Conservation (phyloP, 2,113 vertebrate genomes). For the Jaculus jaculus region DNA sequence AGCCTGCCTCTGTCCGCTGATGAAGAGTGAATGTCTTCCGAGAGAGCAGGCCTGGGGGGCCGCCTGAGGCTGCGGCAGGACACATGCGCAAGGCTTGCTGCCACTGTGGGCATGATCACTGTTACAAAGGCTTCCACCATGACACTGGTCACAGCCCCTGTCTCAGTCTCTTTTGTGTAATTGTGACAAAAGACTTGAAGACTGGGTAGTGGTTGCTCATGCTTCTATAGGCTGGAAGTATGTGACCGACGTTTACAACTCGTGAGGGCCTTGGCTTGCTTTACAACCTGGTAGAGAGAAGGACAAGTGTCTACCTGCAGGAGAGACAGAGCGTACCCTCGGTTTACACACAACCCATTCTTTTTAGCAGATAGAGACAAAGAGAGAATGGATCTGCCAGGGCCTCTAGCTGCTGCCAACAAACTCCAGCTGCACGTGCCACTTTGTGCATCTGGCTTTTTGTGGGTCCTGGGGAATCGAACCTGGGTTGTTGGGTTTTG, state of each 20-base stretch:
- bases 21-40: background rate
- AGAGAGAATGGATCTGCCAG: no score
- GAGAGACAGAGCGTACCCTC: background rate
- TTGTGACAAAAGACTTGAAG: background rate
- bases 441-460: no score
- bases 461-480: no score
- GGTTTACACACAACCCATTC: background rate
- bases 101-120: background rate
- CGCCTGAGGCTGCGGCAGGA: no score
- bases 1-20: background rate
- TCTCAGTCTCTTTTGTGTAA: background rate
- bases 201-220: background rate
- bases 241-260: background rate
- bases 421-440: no score
- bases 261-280: background rate
- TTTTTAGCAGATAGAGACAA: no score
- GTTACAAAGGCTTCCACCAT: background rate
- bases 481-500: background rate
- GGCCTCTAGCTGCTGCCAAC: no score
- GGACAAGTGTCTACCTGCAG: background rate
- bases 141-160: background rate
- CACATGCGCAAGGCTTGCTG: background rate
- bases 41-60: background rate
- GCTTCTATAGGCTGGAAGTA: background rate
- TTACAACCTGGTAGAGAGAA: background rate